Percentiles rank a stretch among this genome's conserved stretches.
Conservation (phyloP, 2,113 vertebrate genomes). For the Patagioenas fasciata region DNA sequence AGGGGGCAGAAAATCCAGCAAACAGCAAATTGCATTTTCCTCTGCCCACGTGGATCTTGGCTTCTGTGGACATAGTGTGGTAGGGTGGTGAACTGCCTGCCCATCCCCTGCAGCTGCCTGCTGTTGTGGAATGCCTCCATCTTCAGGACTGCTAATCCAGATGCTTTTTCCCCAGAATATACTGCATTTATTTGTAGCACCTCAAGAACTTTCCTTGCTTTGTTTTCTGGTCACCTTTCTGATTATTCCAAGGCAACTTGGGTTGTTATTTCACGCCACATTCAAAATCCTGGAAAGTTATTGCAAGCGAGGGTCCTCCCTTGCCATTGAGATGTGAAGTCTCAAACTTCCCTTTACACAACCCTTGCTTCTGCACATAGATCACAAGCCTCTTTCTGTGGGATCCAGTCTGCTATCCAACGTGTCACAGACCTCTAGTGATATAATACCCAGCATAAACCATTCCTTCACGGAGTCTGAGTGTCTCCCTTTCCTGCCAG, state of each 20-base stretch:
- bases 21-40: not conserved
- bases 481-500: not conserved
- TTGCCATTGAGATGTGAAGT: not conserved
- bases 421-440: not conserved
- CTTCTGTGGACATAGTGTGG: not conserved
- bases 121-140: rapidly evolving
- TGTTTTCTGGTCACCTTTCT: not conserved
- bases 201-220: not conserved
- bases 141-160: not conserved
- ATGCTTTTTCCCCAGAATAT: not conserved
- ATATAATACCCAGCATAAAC: not conserved
- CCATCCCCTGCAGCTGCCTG: not conserved
- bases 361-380: not conserved
- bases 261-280: not conserved
- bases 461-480: not conserved
- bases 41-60: not conserved
- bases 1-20: not conserved
- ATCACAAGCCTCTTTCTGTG: not conserved
- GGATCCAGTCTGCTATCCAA: not conserved
- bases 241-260: not conserved
- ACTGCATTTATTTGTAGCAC: not conserved
- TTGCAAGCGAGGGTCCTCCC: not conserved
- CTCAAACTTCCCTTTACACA: not conserved
- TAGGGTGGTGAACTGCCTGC: not conserved
- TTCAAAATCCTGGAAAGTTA: not conserved